Conservation (phyloP, 2,113 vertebrate genomes). For the Daubentonia madagascariensis region DNA sequence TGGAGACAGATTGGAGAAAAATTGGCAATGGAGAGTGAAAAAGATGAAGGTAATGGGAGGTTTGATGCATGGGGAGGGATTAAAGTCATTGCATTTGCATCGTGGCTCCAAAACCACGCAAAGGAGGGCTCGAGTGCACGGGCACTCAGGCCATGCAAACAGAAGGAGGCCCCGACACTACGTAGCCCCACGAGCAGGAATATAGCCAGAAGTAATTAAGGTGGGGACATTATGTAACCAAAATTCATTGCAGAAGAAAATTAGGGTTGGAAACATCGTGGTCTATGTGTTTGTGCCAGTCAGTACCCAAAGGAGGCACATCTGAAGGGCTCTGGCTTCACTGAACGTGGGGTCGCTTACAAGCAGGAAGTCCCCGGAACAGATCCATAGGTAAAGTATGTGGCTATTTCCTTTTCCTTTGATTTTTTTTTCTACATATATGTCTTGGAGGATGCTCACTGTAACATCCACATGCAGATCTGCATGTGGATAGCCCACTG, state of each 20-base stretch:
- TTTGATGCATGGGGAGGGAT: constrained; percentile 54
- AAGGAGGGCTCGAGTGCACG: neutral
- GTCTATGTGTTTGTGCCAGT: neutral
- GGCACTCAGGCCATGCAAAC: neutral
- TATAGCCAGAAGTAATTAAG: constrained; percentile 14
- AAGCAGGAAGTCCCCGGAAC: neutral
- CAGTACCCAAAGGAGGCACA: neutral
- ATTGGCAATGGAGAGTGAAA: constrained; percentile 45
- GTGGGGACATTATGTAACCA: constrained; percentile 38
- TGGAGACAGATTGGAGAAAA: constrained; percentile 65
- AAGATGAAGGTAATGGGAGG: constrained; percentile 50
- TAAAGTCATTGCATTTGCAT: neutral
- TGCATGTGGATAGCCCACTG: neutral
- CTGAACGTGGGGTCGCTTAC: too few relatives aligned
- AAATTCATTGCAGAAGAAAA: constrained; percentile 25
- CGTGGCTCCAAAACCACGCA: neutral
- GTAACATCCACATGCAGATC: neutral
- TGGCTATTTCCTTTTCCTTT: neutral
- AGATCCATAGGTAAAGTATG: neutral
- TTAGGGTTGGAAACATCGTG: neutral
- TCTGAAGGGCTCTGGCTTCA: neutral
- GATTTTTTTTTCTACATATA: neutral
- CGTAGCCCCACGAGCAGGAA: neutral
- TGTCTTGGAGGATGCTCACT: neutral
- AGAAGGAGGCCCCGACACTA: neutral